A percentile compares a stretch with the other conserved stretches of the same genome.
Evolutionary conservation across 2,113 vertebrate species (phyloP).

Genomic region (Cyphomyrus plagiostoma): DNA sequence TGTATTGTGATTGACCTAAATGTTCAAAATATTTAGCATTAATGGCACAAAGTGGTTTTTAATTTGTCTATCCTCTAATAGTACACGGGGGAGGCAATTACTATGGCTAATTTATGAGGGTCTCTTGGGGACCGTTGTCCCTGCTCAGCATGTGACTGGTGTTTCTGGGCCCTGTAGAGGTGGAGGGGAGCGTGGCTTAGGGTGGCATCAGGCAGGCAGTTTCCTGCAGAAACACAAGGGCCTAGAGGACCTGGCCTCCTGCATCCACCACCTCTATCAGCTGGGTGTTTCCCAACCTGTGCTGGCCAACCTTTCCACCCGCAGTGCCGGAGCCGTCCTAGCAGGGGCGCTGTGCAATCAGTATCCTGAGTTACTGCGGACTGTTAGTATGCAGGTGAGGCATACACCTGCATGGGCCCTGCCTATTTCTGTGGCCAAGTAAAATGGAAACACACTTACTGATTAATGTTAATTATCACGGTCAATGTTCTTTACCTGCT

Average conservation of each 20-base stretch:
- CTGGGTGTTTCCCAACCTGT: constrained; percentile 73
- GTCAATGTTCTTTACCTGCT: not conserved
- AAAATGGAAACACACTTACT: not conserved
- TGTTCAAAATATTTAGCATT: not conserved
- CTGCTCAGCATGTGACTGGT: not conserved
- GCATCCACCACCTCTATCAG: constrained; percentile 70
- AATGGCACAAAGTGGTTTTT: not conserved
- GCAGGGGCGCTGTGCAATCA: constrained; percentile 83
- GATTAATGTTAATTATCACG: not conserved
- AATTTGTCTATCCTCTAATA: not conserved
- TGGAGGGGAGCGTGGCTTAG: constrained; percentile 81
- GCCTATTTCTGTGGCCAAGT: not conserved
- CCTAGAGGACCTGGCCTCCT: constrained; percentile 78
- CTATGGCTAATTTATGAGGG: not conserved
- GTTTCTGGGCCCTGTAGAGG: constrained; percentile 64
- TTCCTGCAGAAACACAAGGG: constrained; percentile 73
- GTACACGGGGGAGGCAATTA: not conserved
- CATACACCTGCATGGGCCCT: not conserved
- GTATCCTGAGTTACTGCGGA: constrained; percentile 68
- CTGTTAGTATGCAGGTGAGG: constrained; percentile 74
- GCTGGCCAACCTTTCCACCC: constrained; percentile 67
- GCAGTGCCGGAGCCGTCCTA: constrained; percentile 86
- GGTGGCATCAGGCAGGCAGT: constrained; percentile 77
- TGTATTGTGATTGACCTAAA: not conserved
- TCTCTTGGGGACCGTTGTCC: not conserved